These are phyloP conservation scores for Phortica variegata DNA, from an alignment of 1,140 invertebrate genomes.

Conservation along the genomic window DNA sequence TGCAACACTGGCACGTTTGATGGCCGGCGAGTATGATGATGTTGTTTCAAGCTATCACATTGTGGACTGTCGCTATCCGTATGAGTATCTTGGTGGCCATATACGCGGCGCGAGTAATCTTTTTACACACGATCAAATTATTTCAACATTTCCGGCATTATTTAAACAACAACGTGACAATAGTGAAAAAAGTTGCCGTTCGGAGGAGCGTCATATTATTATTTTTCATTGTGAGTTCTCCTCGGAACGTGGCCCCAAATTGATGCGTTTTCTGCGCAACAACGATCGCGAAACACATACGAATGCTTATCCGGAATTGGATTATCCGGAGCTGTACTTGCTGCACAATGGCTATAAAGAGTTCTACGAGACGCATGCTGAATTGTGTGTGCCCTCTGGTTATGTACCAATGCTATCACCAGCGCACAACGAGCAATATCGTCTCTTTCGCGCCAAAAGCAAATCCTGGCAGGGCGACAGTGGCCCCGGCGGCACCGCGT, in stretches of 20 bases:
- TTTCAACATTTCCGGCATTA: slow-evolving; percentile 62
- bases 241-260: slow-evolving; percentile 86
- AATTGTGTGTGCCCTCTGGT: slow-evolving; percentile 72
- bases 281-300: slow-evolving; percentile 79
- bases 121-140: slow-evolving; percentile 73
- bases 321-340: slow-evolving; percentile 94
- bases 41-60: slow-evolving; percentile 68
- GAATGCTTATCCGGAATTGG: slow-evolving; percentile 80
- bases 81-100: slow-evolving; percentile 93
- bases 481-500: slow-evolving; percentile 7
- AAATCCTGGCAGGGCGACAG: slow-evolving; percentile 62
- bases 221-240: slow-evolving; percentile 99
- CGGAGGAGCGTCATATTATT: slow-evolving; percentile 67
- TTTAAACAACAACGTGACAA: slow-evolving; percentile 23
- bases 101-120: slow-evolving; percentile 80
- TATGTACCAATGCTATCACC: slow-evolving; percentile 80
- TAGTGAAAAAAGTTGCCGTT: too few species aligned
- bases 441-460: slow-evolving; percentile 65
- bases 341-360: slow-evolving; percentile 91
- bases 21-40: slow-evolving; percentile 69
- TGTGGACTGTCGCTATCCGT: slow-evolving; percentile 84
- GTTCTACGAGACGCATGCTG: slow-evolving; percentile 72
- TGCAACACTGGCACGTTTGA: slow-evolving; percentile 69
- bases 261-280: slow-evolving; percentile 81
- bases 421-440: slow-evolving; percentile 69